phyloP scores from a whole-genome alignment of 2,888 invertebrate species.

The Aphodius sticticus region DNA sequence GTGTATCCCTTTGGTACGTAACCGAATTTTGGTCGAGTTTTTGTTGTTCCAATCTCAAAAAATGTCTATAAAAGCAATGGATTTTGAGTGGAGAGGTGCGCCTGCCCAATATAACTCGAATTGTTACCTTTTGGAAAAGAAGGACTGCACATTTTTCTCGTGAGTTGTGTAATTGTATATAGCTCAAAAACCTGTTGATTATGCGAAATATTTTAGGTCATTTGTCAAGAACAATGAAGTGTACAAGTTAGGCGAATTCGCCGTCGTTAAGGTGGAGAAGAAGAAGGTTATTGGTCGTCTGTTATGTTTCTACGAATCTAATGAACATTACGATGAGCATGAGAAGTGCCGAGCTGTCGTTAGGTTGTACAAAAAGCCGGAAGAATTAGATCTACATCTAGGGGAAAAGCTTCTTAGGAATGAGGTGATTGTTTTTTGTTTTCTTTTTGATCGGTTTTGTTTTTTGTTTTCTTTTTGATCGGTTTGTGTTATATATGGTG shows the following conservation, averaged over 20 bases:
- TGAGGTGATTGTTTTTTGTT: slow-evolving; percentile 40
- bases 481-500: background rate
- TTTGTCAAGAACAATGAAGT: slow-evolving; percentile 31
- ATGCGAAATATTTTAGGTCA: slow-evolving; percentile 31
- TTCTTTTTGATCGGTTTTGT: slow-evolving; percentile 9
- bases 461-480: slow-evolving; percentile 16
- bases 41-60: background rate
- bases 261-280: slow-evolving; percentile 25
- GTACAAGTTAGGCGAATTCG: slow-evolving; percentile 36
- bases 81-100: background rate
- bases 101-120: background rate
- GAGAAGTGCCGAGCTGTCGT: slow-evolving; percentile 38
- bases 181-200: background rate
- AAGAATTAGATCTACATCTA: slow-evolving; percentile 32
- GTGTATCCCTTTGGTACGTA: background rate
- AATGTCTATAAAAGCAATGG: background rate
- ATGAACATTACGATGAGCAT: slow-evolving; percentile 20
- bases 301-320: slow-evolving; percentile 33
- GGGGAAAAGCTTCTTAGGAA: slow-evolving; percentile 32
- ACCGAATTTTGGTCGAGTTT: background rate
- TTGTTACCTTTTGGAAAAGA: background rate
- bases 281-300: slow-evolving; percentile 31
- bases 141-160: background rate
- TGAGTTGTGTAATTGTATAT: background rate
- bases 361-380: slow-evolving; percentile 42